Percentiles rank a stretch among this genome's conserved stretches.
Conservation (phyloP, 2,888 invertebrate genomes). For the Drosophila incognita region DNA sequence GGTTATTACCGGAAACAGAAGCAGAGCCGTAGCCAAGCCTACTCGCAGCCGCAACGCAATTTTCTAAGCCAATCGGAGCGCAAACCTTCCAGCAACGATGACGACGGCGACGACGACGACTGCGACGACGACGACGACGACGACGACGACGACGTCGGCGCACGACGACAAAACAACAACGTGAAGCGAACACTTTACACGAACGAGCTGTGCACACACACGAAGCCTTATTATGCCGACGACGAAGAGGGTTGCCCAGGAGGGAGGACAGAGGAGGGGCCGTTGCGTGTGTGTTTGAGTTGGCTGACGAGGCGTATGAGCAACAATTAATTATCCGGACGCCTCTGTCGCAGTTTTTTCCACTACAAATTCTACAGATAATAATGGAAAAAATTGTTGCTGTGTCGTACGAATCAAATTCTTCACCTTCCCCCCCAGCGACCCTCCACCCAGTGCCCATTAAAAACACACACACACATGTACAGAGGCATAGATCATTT, state of each 20-base stretch:
- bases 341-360: slow-evolving; percentile 50
- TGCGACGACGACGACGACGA: slow-evolving; percentile 12
- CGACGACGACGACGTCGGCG: slow-evolving; percentile 59
- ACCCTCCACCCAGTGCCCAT: slow-evolving; percentile 36
- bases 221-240: slow-evolving; percentile 74
- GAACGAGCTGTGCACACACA: slow-evolving; percentile 44
- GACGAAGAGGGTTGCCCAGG: background rate
- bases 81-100: slow-evolving; percentile 60
- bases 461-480: slow-evolving; percentile 41
- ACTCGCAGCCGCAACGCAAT: slow-evolving; percentile 78
- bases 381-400: slow-evolving; percentile 39
- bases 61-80: slow-evolving; percentile 84
- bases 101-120: slow-evolving; percentile 44
- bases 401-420: slow-evolving; percentile 18
- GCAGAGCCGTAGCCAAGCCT: slow-evolving; percentile 79
- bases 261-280: background rate
- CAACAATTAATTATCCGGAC: slow-evolving; percentile 76
- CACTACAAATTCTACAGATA: slow-evolving; percentile 60
- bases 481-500: slow-evolving; percentile 77
- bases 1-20: slow-evolving; percentile 21
- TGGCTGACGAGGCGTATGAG: slow-evolving; percentile 71
- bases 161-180: slow-evolving; percentile 77
- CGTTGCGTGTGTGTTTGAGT: slow-evolving; percentile 28
- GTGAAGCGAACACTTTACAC: slow-evolving; percentile 46
- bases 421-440: slow-evolving; percentile 24